These are phyloP conservation scores for Toxonevra muliebris DNA, from an alignment of 2,888 invertebrate genomes.

Conservation along the genomic window DNA sequence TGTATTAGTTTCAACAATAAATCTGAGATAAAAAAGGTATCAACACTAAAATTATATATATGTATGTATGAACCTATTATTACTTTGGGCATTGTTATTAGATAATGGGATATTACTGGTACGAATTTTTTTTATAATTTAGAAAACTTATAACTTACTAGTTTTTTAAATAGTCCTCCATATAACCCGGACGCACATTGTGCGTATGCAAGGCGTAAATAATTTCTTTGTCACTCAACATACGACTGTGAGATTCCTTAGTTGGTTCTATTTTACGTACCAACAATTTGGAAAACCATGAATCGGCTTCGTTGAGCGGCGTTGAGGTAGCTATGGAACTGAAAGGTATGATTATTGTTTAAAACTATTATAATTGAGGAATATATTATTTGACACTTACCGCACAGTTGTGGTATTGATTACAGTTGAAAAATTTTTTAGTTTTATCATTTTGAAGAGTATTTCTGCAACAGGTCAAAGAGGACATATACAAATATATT, in stretches of 20 bases:
- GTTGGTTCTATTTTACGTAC: conserved; percentile 93
- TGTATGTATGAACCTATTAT: conserved; percentile 7
- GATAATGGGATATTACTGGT: neutral
- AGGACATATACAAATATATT: neutral
- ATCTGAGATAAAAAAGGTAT: conserved; percentile 24
- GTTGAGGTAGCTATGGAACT: conserved; percentile 53
- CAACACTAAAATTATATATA: conserved; percentile 8
- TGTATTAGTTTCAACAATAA: too few relatives aligned
- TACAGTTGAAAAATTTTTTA: conserved; percentile 38
- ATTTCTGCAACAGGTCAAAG: neutral
- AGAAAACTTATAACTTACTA: conserved; percentile 78
- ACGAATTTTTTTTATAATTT: neutral
- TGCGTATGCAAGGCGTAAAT: conserved; percentile 96
- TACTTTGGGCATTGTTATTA: neutral
- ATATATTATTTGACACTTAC: conserved; percentile 35
- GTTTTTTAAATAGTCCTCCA: conserved; percentile 85
- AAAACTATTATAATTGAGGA: neutral
- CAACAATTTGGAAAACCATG: conserved; percentile 89
- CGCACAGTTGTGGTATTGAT: conserved; percentile 41
- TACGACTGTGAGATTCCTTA: conserved; percentile 95
- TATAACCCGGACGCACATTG: conserved; percentile 89
- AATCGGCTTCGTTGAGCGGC: conserved; percentile 67
- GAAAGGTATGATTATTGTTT: conserved; percentile 5
- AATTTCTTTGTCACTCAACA: conserved; percentile 95
- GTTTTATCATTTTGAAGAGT: conserved; percentile 41